A percentile compares a stretch with the other conserved stretches of the same genome.
Conservation (phyloP, 1,140 invertebrate species). For the Leptinotarsa lineolata region DNA sequence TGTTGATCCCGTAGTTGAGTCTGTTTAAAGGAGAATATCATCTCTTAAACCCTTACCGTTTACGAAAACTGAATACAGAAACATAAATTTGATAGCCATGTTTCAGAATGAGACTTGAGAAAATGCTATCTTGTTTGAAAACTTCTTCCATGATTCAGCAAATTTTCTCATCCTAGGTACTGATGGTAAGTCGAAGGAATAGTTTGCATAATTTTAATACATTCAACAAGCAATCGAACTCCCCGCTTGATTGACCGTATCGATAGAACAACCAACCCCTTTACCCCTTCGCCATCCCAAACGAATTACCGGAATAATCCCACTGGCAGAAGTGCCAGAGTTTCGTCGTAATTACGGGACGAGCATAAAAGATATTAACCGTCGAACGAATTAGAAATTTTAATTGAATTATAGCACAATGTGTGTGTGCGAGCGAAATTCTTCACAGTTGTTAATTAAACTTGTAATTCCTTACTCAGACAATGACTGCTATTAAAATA, state of each 20-base stretch:
- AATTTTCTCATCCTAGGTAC: too few relatives aligned
- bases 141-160: too few relatives aligned
- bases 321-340: neutral
- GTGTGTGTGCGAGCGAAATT: conserved; percentile 35
- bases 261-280: neutral
- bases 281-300: neutral
- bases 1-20: too few relatives aligned
- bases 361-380: conserved; percentile 38
- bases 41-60: too few relatives aligned
- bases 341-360: conserved; percentile 7
- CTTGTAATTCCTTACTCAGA: conserved; percentile 54
- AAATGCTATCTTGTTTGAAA: too few relatives aligned
- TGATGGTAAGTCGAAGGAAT: too few relatives aligned
- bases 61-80: too few relatives aligned
- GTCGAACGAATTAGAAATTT: conserved; percentile 46
- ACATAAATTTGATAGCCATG: too few relatives aligned
- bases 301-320: neutral
- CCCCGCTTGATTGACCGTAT: neutral
- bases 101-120: too few relatives aligned
- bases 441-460: conserved; percentile 53
- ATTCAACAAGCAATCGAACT: neutral
- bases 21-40: too few relatives aligned
- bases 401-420: conserved; percentile 45
- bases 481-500: conserved; percentile 55
- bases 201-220: too few relatives aligned